These are phyloP conservation scores for Linurgus olivaceus DNA, from an alignment of 2,797 vertebrate species.

Conservation along the genomic window DNA sequence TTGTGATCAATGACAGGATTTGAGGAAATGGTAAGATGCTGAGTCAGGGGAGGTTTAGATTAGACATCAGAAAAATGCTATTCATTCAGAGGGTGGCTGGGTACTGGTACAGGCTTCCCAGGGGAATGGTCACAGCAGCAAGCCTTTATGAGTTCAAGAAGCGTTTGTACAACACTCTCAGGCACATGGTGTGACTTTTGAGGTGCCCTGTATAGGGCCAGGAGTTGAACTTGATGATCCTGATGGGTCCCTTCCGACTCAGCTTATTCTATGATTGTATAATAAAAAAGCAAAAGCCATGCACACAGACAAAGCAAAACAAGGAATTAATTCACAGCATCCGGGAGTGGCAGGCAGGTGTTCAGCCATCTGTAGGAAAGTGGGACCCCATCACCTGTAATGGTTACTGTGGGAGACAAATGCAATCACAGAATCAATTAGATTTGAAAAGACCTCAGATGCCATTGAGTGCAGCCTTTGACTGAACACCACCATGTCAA, in stretches of 20 bases:
- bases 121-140: background rate
- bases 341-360: background rate
- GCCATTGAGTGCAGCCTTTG: background rate
- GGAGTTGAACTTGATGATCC: background rate
- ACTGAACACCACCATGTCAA: background rate
- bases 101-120: background rate
- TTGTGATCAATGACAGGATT: background rate
- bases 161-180: background rate
- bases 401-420: background rate
- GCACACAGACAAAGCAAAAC: background rate
- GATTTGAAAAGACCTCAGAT: background rate
- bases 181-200: background rate
- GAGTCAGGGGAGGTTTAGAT: background rate
- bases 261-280: accelerated
- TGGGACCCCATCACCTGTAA: background rate
- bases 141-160: background rate
- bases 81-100: background rate
- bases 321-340: background rate
- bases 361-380: background rate
- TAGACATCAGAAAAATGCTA: background rate
- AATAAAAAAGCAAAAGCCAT: background rate
- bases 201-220: background rate
- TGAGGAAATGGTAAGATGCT: background rate
- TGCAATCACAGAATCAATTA: background rate
- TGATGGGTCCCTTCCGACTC: background rate